These are phyloP conservation scores for Edolisoma coerulescens DNA, from an alignment of 2,113 vertebrate species.

Conservation along the genomic window DNA sequence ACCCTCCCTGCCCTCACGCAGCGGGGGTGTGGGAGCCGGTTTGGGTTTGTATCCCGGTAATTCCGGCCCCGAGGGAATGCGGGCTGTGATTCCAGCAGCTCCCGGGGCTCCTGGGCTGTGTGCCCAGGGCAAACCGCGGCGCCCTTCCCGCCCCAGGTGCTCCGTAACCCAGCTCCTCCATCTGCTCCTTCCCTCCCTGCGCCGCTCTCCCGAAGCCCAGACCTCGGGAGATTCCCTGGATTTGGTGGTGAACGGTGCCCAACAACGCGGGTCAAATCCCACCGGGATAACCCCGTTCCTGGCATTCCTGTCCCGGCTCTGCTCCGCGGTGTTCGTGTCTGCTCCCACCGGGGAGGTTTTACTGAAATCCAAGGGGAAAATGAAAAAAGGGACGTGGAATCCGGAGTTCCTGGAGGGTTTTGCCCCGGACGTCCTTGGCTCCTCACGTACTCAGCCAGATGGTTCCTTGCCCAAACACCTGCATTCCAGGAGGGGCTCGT, in stretches of 20 bases:
- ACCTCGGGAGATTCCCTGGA: not conserved
- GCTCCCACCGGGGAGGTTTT: not conserved
- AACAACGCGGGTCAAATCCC: rapidly evolving
- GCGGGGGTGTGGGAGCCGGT: not conserved
- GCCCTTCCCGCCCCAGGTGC: not conserved
- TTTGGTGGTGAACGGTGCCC: rapidly evolving
- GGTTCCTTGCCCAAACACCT: conserved; percentile 15
- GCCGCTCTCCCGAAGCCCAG: not conserved
- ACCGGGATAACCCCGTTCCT: not conserved
- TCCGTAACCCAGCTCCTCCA: not conserved
- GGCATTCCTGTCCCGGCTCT: not conserved
- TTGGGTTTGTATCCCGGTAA: not conserved
- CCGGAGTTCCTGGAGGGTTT: not conserved
- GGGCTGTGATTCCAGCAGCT: not conserved
- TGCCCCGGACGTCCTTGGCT: conserved; percentile 7
- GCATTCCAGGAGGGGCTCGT: conserved; percentile 14
- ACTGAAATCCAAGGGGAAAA: not conserved
- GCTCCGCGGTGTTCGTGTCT: rapidly evolving
- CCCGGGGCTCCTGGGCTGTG: not conserved
- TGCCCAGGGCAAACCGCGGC: too few species aligned
- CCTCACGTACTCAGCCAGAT: not conserved
- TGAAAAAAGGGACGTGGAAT: not conserved
- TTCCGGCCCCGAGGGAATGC: not conserved
- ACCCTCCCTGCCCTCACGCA: rapidly evolving
- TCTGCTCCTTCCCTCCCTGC: not conserved